Conservation (phyloP, 1,140 invertebrate genomes). For the Trissolcus basalis region DNA sequence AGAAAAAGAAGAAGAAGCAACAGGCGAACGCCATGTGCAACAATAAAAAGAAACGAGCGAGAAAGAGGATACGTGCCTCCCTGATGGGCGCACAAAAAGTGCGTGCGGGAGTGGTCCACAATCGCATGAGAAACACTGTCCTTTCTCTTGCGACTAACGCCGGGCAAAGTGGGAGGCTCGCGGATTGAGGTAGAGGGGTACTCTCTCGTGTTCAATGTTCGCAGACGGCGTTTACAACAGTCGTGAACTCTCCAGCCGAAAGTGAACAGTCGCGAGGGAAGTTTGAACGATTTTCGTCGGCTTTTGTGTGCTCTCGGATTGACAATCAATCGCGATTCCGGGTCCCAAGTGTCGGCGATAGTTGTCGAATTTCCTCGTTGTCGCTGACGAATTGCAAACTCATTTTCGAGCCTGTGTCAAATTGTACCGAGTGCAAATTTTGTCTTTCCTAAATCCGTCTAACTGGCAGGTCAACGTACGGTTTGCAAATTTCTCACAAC, state of each 20-base stretch:
- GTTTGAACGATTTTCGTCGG: slow-evolving; percentile 29
- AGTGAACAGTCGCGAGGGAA: slow-evolving; percentile 57
- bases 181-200: slow-evolving; percentile 30
- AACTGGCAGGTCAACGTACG: no score
- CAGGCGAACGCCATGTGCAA: slow-evolving; percentile 10
- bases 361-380: slow-evolving; percentile 14
- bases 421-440: no score
- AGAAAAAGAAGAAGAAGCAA: no score
- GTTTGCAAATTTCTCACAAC: no score
- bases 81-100: slow-evolving; percentile 27
- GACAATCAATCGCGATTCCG: not conserved
- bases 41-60: slow-evolving; percentile 26
- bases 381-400: no score
- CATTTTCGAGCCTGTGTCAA: no score
- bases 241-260: slow-evolving; percentile 65
- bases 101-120: slow-evolving; percentile 31
- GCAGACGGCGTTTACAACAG: slow-evolving; percentile 67
- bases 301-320: slow-evolving; percentile 8
- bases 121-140: slow-evolving; percentile 70
- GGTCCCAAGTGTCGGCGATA: slow-evolving; percentile 7
- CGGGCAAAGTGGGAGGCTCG: slow-evolving; percentile 57
- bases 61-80: slow-evolving; percentile 19
- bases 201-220: slow-evolving; percentile 60
- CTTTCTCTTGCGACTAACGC: slow-evolving; percentile 69
- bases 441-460: no score